Evolutionary conservation across 1,140 invertebrate genomes (phyloP), one percentile per base, ranked within the genome.

Genomic region (Eubasilissa regina): DNA sequence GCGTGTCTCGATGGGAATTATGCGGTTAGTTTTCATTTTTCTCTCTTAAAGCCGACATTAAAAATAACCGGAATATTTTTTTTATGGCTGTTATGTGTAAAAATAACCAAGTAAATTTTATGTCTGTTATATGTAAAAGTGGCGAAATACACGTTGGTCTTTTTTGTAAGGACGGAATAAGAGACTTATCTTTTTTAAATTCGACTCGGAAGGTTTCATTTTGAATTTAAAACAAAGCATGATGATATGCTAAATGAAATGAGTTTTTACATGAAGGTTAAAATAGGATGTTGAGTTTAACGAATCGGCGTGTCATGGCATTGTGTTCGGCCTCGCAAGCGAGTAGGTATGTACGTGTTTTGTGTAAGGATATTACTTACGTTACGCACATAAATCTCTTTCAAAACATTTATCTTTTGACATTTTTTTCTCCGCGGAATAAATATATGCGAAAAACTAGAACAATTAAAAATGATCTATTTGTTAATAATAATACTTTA

Each of bases 241-340:
- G 17, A 13, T 21, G 13, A 25, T 13, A 35, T 21, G 17, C 11
- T 17, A 12, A 11, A 13, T 25, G 13, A 43, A 25, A 35, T 13
- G 12, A 62, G 25, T 21, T 13, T 25, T 11, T 62, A 11, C 12
- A 13, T 1, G 17, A 62, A 12, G 58, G 17, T 62, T 19, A 62
- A 19, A 62, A 19, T 35, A 21, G 13, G 58, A 25, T 62, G 17
- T 62, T 25, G 13, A 62, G 4, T 21, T 62, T 25, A 21, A 62
- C 58, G 25, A 43, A 62, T 62, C 10, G 19, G 25, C 11, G 8
- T 21, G 58, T 62, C 21, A 62, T 62, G 25, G 13, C 58, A 62
- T 62, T 62, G 9, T 21, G 19, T 62, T 62, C 25, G 58, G 58
- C 21, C 58, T 62, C 58, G 58, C 13, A 12, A 62, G 25, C 25